These are phyloP conservation scores for Andrena flavipes DNA, from an alignment of 2,888 invertebrate species.

Conservation along the genomic window DNA sequence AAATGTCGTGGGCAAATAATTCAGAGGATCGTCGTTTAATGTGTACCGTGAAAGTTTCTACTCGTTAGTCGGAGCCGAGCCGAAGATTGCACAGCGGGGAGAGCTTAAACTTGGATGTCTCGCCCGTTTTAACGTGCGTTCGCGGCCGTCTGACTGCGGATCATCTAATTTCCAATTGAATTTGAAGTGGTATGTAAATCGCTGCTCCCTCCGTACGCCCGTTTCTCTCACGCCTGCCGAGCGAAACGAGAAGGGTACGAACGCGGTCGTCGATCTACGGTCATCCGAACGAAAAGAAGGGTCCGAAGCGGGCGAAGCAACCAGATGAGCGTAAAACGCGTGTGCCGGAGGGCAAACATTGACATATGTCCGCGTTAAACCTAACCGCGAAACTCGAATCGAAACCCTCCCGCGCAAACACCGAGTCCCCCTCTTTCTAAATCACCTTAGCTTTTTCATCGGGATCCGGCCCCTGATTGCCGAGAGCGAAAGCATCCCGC, in stretches of 20 bases:
- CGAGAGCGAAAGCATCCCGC: neutral
- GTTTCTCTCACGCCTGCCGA: constrained; percentile 57
- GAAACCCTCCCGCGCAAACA: constrained; percentile 53
- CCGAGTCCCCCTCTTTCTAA: constrained; percentile 2
- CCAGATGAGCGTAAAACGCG: constrained; percentile 80
- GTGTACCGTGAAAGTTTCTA: constrained; percentile 26
- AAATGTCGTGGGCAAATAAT: constrained; percentile 45
- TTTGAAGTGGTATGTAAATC: constrained; percentile 55
- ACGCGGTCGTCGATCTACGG: constrained; percentile 66
- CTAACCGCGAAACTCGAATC: constrained; percentile 70
- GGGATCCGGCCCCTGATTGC: neutral
- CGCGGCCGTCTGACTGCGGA: neutral
- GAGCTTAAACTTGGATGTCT: constrained; percentile 4
- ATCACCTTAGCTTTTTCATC: constrained; percentile 22
- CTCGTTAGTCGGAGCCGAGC: constrained; percentile 22
- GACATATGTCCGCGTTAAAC: constrained; percentile 82
- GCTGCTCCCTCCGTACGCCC: constrained; percentile 31
- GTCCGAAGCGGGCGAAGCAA: constrained; percentile 69
- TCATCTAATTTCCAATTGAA: constrained; percentile 55
- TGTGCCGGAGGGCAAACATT: constrained; percentile 82
- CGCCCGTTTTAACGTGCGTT: constrained; percentile 15
- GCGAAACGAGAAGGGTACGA: constrained; percentile 43
- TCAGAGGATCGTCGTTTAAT: neutral
- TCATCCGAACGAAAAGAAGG: constrained; percentile 72
- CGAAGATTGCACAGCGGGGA: constrained; percentile 24